These are phyloP conservation scores for Athetis lepigone DNA, from an alignment of 2,888 invertebrate species.

Conservation along the genomic window DNA sequence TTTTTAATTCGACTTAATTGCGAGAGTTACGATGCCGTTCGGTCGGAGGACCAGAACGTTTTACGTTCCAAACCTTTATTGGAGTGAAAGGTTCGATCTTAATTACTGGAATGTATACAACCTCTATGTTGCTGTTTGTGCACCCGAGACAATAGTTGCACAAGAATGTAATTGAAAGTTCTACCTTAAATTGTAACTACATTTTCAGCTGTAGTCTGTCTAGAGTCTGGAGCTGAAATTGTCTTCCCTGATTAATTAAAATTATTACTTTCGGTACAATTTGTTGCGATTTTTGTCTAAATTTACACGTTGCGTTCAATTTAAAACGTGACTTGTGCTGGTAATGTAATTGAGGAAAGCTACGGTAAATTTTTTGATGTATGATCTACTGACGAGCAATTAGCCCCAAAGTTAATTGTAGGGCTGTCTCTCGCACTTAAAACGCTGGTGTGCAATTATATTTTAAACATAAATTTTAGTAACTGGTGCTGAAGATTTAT, in stretches of 20 bases:
- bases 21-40: conserved; percentile 83
- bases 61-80: conserved; percentile 81
- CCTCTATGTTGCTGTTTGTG: conserved; percentile 65
- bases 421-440: conserved; percentile 66
- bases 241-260: conserved; percentile 41
- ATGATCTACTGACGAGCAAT: conserved; percentile 77
- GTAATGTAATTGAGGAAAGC: conserved; percentile 68
- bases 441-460: conserved; percentile 67
- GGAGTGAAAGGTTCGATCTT: conserved; percentile 74
- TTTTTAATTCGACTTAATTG: conserved; percentile 89
- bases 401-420: conserved; percentile 72
- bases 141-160: conserved; percentile 79
- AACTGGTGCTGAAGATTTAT: conserved; percentile 48
- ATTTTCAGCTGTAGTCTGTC: conserved; percentile 70
- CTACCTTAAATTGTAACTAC: conserved; percentile 84
- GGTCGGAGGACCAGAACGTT: conserved; percentile 77
- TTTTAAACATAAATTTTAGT: conserved; percentile 57
- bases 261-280: conserved; percentile 60
- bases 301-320: conserved; percentile 66
- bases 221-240: conserved; percentile 34
- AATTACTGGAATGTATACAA: conserved; percentile 73
- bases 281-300: conserved; percentile 76
- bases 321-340: conserved; percentile 68
- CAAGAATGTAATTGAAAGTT: conserved; percentile 89
- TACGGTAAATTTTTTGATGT: conserved; percentile 68